Evolutionary conservation across 1,140 invertebrate species (phyloP).

Genomic region (Dendroctonus ponderosae): DNA sequence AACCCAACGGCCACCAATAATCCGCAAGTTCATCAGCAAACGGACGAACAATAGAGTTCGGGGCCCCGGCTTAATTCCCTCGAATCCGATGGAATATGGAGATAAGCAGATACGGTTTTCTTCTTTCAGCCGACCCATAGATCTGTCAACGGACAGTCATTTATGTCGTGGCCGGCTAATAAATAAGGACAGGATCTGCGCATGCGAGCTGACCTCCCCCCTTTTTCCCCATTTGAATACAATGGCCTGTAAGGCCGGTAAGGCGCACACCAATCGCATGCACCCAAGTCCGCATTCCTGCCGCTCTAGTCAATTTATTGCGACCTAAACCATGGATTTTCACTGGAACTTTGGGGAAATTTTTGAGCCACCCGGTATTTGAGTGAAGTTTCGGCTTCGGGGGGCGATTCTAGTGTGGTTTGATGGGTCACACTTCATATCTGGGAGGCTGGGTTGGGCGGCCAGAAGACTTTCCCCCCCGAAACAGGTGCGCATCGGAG

Average conservation of each 20-base stretch:
- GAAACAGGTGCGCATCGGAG: too few relatives aligned
- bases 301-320: too few relatives aligned
- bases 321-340: too few relatives aligned
- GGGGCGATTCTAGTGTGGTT: too few relatives aligned
- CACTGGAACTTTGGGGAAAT: too few relatives aligned
- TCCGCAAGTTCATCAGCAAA: conserved; percentile 30
- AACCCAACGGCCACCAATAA: neutral
- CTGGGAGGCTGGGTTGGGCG: too few relatives aligned
- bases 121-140: conserved; percentile 44
- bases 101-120: conserved; percentile 44
- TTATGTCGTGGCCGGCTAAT: conserved; percentile 43
- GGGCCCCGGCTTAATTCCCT: conserved; percentile 36
- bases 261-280: neutral
- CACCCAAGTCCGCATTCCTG: too few relatives aligned
- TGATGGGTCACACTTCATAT: too few relatives aligned
- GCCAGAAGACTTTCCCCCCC: too few relatives aligned
- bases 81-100: conserved; percentile 38
- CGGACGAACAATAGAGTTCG: conserved; percentile 28
- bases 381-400: too few relatives aligned
- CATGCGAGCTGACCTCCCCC: conserved; percentile 42
- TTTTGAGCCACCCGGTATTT: too few relatives aligned
- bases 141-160: conserved; percentile 46
- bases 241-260: conserved; percentile 34
- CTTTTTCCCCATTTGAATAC: conserved; percentile 47
- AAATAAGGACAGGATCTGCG: conserved; percentile 46